Percentiles rank a stretch among this genome's conserved stretches.
Evolutionary conservation across 2,797 vertebrate species (phyloP).

Genomic region (Chromis chromis): DNA sequence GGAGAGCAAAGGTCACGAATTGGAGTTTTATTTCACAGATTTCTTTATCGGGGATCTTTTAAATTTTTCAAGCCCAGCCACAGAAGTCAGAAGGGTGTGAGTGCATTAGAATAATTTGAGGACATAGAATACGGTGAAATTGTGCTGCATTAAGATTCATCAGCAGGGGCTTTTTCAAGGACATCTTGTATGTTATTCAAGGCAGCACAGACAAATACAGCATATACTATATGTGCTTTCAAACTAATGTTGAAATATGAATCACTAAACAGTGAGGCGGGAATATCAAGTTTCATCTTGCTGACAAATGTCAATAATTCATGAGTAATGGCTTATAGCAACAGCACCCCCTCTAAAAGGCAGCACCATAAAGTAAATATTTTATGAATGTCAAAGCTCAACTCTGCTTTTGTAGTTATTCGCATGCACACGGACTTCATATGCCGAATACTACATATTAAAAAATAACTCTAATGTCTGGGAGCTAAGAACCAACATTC

Average conservation of each 20-base stretch:
- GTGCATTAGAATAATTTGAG: constrained; percentile 59
- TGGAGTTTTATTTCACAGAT: constrained; percentile 72
- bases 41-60: constrained; percentile 67
- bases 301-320: constrained; percentile 67
- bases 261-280: constrained; percentile 24
- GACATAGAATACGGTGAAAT: constrained; percentile 27
- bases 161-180: constrained; percentile 36
- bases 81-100: constrained; percentile 37
- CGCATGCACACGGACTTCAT: constrained; percentile 52
- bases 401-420: constrained; percentile 65
- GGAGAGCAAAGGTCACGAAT: constrained; percentile 70
- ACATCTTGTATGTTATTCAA: constrained; percentile 8
- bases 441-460: constrained; percentile 46
- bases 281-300: constrained; percentile 61
- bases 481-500: constrained; percentile 17
- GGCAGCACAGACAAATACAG: neutral
- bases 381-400: constrained; percentile 72
- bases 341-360: constrained; percentile 43
- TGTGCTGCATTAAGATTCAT: constrained; percentile 36
- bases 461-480: constrained; percentile 53
- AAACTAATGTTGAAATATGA: constrained; percentile 33
- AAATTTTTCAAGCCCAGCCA: constrained; percentile 45
- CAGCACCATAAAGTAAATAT: constrained; percentile 62
- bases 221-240: neutral
- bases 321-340: constrained; percentile 54